phyloP scores from a whole-genome alignment of 2,113 vertebrate genomes.

The Megaceryle maxima region DNA sequence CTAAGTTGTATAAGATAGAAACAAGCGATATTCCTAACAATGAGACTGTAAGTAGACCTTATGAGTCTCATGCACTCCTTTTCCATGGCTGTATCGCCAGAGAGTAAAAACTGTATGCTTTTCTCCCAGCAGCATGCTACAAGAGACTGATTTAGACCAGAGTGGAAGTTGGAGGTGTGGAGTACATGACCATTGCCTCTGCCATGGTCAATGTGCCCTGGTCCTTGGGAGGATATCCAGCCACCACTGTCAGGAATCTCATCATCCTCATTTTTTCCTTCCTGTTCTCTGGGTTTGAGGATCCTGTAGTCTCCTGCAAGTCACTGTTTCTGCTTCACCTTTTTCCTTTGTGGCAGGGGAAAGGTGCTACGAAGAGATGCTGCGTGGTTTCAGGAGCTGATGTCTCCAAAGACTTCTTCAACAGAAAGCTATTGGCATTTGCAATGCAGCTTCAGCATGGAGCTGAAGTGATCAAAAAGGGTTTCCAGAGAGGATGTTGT shows the following conservation, averaged over 20 bases:
- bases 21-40: background rate
- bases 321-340: background rate
- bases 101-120: background rate
- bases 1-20: background rate
- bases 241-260: background rate
- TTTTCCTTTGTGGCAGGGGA: background rate
- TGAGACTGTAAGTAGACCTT: background rate
- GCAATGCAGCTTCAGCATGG: background rate
- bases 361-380: background rate
- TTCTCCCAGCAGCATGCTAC: background rate
- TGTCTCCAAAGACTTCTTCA: background rate
- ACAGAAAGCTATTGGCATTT: background rate
- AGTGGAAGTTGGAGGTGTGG: background rate
- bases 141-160: background rate
- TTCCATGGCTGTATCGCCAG: background rate
- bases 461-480: background rate
- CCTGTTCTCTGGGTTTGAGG: background rate
- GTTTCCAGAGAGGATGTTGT: background rate
- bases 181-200: background rate
- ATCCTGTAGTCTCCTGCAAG: background rate
- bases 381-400: background rate
- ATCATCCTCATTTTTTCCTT: background rate
- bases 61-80: background rate
- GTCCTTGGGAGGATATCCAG: background rate
- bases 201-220: rapidly evolving